A percentile compares a stretch with the other conserved stretches of the same genome.
phyloP scores from a whole-genome alignment of 1,140 invertebrate species.

The Babylonia areolata region DNA sequence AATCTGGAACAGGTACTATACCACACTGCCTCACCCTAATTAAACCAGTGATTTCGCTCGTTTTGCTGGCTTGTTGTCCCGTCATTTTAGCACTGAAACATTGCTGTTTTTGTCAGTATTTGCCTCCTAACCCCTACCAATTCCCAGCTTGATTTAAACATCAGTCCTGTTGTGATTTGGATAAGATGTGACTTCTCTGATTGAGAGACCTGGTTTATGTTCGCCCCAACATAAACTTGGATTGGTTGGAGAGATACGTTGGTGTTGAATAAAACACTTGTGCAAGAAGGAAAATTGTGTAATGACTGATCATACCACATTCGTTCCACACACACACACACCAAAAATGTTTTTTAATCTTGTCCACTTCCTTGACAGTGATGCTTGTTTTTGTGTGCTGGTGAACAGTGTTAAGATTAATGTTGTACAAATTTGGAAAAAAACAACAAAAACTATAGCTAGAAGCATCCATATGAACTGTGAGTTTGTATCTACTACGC shows the following conservation, averaged over 20 bases:
- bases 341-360: too few species aligned
- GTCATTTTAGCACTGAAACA: not conserved
- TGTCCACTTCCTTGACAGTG: not conserved
- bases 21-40: conserved; percentile 22
- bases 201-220: not conserved
- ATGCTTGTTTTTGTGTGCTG: not conserved
- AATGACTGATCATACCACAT: too few species aligned
- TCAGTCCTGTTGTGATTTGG: not conserved
- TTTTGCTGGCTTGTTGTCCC: not conserved
- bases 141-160: too few species aligned
- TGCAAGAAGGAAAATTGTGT: too few species aligned
- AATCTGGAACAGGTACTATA: conserved; percentile 16
- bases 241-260: too few species aligned
- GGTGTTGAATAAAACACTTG: too few species aligned
- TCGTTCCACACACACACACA: too few species aligned
- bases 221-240: not conserved
- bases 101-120: not conserved
- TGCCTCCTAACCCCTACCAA: too few species aligned
- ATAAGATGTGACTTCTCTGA: not conserved
- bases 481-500: not conserved
- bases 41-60: not conserved
- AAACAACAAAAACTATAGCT: too few species aligned
- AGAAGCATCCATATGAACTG: not conserved
- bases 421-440: not conserved
- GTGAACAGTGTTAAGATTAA: not conserved